Evolutionary conservation across 2,797 vertebrate genomes (phyloP).

Genomic region (Amblyopsis hoosieri): DNA sequence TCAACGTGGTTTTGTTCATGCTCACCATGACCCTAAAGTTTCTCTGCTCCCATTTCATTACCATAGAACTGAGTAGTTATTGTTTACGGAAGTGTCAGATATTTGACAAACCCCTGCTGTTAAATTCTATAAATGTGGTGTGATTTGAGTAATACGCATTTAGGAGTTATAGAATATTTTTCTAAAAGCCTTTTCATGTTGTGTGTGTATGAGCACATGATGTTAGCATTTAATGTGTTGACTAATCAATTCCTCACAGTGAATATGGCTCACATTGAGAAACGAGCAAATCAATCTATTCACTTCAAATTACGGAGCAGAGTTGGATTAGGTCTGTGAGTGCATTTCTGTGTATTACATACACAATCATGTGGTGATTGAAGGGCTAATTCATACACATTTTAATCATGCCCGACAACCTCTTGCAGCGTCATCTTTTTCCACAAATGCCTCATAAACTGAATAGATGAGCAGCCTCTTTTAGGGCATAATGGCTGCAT

Average conservation of each 20-base stretch:
- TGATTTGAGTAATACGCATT: slow-evolving; percentile 40
- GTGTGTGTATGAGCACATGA: slow-evolving; percentile 41
- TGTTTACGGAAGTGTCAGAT: slow-evolving; percentile 31
- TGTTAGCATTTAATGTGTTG: slow-evolving; percentile 65
- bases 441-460: slow-evolving; percentile 67
- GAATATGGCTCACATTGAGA: slow-evolving; percentile 50
- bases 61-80: slow-evolving; percentile 41
- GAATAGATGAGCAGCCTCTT: slow-evolving; percentile 69
- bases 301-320: slow-evolving; percentile 44
- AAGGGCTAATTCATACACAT: slow-evolving; percentile 65
- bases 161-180: slow-evolving; percentile 51
- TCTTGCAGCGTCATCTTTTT: slow-evolving; percentile 67
- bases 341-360: slow-evolving; percentile 67
- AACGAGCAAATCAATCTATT: slow-evolving; percentile 69
- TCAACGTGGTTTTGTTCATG: slow-evolving; percentile 16
- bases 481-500: slow-evolving; percentile 71
- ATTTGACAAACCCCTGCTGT: slow-evolving; percentile 36
- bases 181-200: slow-evolving; percentile 69
- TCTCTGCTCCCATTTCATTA: slow-evolving; percentile 12
- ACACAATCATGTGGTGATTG: slow-evolving; percentile 57
- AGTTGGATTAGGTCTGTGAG: slow-evolving; percentile 50
- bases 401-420: slow-evolving; percentile 65
- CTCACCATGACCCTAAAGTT: slow-evolving; percentile 11
- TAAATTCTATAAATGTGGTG: slow-evolving; percentile 37
- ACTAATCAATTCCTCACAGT: slow-evolving; percentile 63